Evolutionary conservation across 2,113 vertebrate genomes (phyloP).

Genomic region (Etia nguti): DNA sequence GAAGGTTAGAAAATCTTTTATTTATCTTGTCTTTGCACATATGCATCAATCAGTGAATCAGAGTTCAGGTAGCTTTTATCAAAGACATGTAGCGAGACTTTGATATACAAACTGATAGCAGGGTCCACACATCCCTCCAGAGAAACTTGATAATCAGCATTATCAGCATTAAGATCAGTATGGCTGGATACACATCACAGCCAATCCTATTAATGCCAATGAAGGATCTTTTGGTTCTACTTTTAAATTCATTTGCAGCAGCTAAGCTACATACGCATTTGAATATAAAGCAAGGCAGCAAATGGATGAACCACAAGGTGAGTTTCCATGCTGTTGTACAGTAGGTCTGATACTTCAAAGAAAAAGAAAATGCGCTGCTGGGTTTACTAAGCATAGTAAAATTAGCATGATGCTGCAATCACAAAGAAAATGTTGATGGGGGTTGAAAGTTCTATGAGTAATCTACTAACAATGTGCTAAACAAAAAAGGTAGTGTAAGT

Average conservation of each 20-base stretch:
- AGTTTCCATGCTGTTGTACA: not conserved
- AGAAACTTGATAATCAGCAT: slow-evolving; percentile 33
- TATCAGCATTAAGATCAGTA: slow-evolving; percentile 46
- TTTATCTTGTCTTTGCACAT: slow-evolving; percentile 49
- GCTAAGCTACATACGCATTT: not conserved
- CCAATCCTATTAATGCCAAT: slow-evolving; percentile 34
- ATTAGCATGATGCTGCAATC: not conserved
- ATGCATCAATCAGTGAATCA: slow-evolving; percentile 35
- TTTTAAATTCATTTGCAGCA: slow-evolving; percentile 20
- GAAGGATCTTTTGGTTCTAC: slow-evolving; percentile 15
- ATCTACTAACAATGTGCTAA: not conserved
- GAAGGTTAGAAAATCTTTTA: slow-evolving; percentile 41
- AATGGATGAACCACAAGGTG: not conserved
- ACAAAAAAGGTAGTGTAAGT: not conserved
- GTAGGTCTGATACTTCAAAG: not conserved
- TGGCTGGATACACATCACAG: slow-evolving; percentile 24
- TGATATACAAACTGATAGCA: slow-evolving; percentile 33
- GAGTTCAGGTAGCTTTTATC: slow-evolving; percentile 51
- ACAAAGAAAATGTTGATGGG: not conserved
- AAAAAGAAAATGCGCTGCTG: not conserved
- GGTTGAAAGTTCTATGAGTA: not conserved
- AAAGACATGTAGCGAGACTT: slow-evolving; percentile 35
- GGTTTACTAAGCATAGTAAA: not conserved
- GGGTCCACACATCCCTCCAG: not conserved
- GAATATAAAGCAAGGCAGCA: not conserved